Percentiles rank a stretch among this genome's conserved stretches.
Evolutionary conservation across 1,140 invertebrate genomes (phyloP).

Genomic region (Nomia melanderi): DNA sequence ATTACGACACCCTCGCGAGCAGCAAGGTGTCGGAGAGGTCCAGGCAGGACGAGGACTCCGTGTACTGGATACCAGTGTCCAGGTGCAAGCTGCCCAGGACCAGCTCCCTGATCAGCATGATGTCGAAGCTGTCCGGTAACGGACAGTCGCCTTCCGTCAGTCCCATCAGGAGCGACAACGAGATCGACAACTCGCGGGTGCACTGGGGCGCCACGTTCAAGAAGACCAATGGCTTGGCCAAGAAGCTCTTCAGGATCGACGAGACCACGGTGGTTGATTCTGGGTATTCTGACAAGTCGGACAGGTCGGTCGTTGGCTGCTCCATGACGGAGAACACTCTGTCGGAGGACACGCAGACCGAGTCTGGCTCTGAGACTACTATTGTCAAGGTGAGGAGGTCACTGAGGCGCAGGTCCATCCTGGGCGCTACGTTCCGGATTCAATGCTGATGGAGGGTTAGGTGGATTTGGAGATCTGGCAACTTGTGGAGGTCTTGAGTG

Average conservation of each 20-base stretch:
- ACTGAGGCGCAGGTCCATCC: not conserved
- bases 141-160: constrained; percentile 46
- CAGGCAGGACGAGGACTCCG: constrained; percentile 25
- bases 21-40: not conserved
- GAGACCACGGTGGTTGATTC: constrained; percentile 59
- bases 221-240: not conserved
- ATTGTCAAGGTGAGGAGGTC: not conserved
- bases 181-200: not conserved
- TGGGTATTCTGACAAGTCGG: constrained; percentile 59
- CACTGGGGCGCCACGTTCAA: not conserved
- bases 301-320: not conserved
- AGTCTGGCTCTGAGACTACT: not conserved
- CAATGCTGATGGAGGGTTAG: not conserved
- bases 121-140: constrained; percentile 1
- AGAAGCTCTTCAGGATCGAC: constrained; percentile 50
- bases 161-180: constrained; percentile 48
- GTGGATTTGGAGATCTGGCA: not conserved
- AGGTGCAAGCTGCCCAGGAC: constrained; percentile 50
- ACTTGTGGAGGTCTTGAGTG: too few relatives aligned
- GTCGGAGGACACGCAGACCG: not conserved
- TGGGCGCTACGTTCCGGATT: not conserved
- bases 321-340: not conserved
- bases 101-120: constrained; percentile 57
- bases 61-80: constrained; percentile 61
- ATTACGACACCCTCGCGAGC: too few relatives aligned